Base-by-base conservation (phyloP, 1,140 invertebrate species). In the Scaptomyza montana region DNA sequence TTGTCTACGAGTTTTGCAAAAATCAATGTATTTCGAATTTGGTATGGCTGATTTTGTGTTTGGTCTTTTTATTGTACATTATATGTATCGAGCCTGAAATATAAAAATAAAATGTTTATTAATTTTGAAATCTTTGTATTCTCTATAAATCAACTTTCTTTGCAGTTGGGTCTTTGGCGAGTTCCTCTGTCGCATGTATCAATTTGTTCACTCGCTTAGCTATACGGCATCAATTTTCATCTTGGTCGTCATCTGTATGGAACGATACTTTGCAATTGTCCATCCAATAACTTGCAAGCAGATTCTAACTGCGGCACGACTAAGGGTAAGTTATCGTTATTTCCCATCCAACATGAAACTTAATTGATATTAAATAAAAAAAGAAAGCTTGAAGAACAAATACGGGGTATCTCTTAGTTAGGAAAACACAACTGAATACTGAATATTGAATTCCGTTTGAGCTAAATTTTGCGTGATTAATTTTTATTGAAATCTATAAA, bases 161-260 rank as follows among this genome's bases (percentile, higher is more conserved):
- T 94, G 85, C 92, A 96, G 95, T 85, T 97, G 96, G 96, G 93
- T 95, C 13, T 94, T 97, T 46, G 96, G 96, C 1, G 94, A 96
- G 63, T 96, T 96, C 75, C 93, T 97, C 10, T 97, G 96, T 92
- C 96, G 96, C 85, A 96, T 96, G 94, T 97, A 97, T 91, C 95
- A 96, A 92, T 97, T 97, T 82, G 94, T 96, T 7, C 95, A 96
- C 77, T 95, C 95, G 0, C 91, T 97, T 28, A 96, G 95, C 81
- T 96, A 96, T 90, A 97, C 96, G 2, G 95, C 96, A 0, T 96
- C 96, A 8, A 96, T 97, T 64, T 95, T 96, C 81, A 97, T 97
- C 45, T 92, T 97, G 50, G 95, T 96, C 9, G 95, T 97, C 12
- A 96, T 97, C 59, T 96, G 96, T 80, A 95, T 95, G n/a, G 96